Conservation (phyloP, 2,113 vertebrate genomes). For the Ceuthmochares aereus region DNA sequence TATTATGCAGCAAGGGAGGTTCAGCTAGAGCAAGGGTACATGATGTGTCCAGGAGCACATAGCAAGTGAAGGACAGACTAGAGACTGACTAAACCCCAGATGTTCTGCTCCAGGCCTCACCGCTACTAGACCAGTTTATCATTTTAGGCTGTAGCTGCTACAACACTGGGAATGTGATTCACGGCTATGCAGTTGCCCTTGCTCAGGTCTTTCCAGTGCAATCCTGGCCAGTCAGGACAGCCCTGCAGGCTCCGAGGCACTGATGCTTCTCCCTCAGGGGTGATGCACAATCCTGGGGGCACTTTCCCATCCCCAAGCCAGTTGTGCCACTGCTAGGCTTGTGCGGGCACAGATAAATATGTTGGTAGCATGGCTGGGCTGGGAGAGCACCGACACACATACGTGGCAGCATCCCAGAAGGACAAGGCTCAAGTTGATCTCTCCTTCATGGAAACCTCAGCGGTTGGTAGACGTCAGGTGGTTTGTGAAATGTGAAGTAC, state of each 20-base stretch:
- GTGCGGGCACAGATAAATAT: rapidly evolving
- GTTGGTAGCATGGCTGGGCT: rapidly evolving
- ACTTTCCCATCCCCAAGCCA: not conserved
- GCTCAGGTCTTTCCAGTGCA: not conserved
- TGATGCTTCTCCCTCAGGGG: rapidly evolving
- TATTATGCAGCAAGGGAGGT: not conserved
- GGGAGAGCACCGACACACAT: rapidly evolving
- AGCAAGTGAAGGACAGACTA: not conserved
- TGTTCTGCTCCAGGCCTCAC: not conserved
- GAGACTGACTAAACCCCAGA: not conserved
- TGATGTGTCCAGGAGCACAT: rapidly evolving
- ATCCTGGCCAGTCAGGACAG: not conserved
- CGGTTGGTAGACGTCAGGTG: not conserved
- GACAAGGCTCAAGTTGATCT: not conserved
- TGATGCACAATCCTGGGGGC: not conserved
- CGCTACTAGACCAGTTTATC: not conserved
- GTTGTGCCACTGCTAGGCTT: rapidly evolving
- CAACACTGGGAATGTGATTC: not conserved
- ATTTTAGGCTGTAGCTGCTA: not conserved
- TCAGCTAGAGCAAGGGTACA: not conserved
- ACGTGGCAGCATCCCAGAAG: rapidly evolving
- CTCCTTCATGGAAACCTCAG: not conserved
- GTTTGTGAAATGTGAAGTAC: not conserved
- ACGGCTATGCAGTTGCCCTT: rapidly evolving
- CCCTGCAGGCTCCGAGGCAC: not conserved